Base-by-base conservation (phyloP, 2,113 vertebrate genomes). In the Parotia lawesii region DNA sequence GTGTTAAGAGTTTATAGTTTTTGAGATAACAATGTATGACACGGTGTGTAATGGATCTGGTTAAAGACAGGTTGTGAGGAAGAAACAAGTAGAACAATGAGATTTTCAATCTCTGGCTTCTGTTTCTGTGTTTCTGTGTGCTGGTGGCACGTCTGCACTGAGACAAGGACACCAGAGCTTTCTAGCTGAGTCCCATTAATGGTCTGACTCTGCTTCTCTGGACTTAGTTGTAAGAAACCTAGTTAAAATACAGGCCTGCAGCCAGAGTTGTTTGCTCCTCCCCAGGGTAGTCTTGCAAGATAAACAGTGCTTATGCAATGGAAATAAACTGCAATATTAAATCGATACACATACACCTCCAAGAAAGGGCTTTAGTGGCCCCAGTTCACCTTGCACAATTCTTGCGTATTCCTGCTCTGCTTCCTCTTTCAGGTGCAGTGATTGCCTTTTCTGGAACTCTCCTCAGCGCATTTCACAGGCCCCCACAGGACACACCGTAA, bases 71-170 rank as follows among this genome's bases (percentile, higher is more conserved):
- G 5, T 47, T 61, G 18, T 60, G 33, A 88, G 42, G 38, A 25
- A 71, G 31, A 82, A 85, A 45, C n/a, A 19, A 38, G 17, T 10
- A 66, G 23, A 38, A 29, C 9, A 45, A 31, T 37, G 64, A 76
- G 14, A 23, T 58, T 28, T 60, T 82, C 6, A 3, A 78, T 89
- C 47, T 82, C 22, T 88, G 56, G 28, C 40, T 79, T 79, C 5
- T 38, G 16, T 18, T 87, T 51, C 21, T 45, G 12, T 33, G 12
- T 85, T 88, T 76, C 45, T 9, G 8, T 21, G 22, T 54, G 13
- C 19, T 12, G 37, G 18, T 24, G 17, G 5, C 38, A 77, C 0
- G 0, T 70, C 67, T 89, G 23, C 28, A 15, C 22, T 45, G 82
- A 71, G 23, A 31, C 12, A 28, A 67, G 21, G 20, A 61, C 40